Conservation (phyloP, 2,113 vertebrate genomes). For the Mustelus asterias region DNA sequence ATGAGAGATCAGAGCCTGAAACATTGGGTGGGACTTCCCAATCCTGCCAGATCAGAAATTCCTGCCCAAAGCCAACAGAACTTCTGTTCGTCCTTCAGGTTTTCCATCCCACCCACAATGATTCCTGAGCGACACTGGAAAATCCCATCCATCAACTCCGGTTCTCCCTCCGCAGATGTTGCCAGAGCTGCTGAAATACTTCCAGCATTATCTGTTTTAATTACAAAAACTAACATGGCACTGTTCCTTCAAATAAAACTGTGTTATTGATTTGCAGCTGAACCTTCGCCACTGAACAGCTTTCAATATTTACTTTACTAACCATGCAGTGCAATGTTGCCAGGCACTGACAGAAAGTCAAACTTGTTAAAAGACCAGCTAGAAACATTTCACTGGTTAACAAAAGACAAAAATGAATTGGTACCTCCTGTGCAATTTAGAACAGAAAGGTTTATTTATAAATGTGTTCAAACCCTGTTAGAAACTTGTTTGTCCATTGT, state of each 20-base stretch:
- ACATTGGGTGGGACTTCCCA: too few species aligned
- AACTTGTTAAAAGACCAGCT: background rate
- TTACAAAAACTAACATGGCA: background rate
- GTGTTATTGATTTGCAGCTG: background rate
- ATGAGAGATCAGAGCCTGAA: too few species aligned
- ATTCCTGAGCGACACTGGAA: too few species aligned
- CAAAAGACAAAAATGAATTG: background rate
- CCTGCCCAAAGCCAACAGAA: too few species aligned
- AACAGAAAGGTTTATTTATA: background rate
- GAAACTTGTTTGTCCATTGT: background rate
- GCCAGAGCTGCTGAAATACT: background rate
- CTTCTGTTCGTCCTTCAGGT: too few species aligned
- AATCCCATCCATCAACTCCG: background rate
- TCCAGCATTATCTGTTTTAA: background rate
- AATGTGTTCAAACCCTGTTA: background rate
- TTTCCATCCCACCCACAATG: too few species aligned
- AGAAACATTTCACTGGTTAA: background rate
- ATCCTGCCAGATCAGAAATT: too few species aligned
- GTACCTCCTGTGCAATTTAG: background rate
- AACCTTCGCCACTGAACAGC: background rate
- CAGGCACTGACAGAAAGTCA: background rate
- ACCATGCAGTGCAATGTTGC: background rate
- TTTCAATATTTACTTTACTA: background rate
- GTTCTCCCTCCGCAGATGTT: background rate
- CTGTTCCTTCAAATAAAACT: background rate